phyloP scores from a whole-genome alignment of 2,113 vertebrate species.

The Tauraco erythrolophus region DNA sequence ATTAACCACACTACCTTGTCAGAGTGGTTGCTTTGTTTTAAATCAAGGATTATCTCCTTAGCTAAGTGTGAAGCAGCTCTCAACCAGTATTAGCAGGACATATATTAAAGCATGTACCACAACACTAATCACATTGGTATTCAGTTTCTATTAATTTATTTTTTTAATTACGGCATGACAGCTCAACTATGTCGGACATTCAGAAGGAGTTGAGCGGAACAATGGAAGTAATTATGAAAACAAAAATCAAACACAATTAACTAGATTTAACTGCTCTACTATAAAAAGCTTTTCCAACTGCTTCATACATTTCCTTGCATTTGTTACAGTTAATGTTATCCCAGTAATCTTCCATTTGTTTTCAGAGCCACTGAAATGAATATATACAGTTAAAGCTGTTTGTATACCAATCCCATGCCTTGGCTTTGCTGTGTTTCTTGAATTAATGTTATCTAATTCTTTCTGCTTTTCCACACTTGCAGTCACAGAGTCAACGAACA shows the following conservation, averaged over 20 bases:
- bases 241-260: constrained; percentile 32
- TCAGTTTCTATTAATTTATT: background rate
- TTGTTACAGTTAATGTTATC: constrained; percentile 50
- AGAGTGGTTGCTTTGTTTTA: background rate
- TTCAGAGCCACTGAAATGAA: constrained; percentile 28
- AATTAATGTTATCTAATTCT: constrained; percentile 23
- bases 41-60: background rate
- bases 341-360: constrained; percentile 47
- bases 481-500: constrained; percentile 25
- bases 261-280: background rate
- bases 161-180: background rate
- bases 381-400: constrained; percentile 21
- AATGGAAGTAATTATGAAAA: constrained; percentile 51
- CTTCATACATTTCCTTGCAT: constrained; percentile 15
- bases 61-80: background rate
- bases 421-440: background rate
- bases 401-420: background rate
- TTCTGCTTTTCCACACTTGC: constrained; percentile 27
- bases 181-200: background rate
- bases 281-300: constrained; percentile 39
- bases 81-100: background rate
- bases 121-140: constrained; percentile 11
- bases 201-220: constrained; percentile 22
- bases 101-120: background rate
- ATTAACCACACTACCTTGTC: background rate